Evolutionary conservation across 2,888 invertebrate species (phyloP), one percentile per base, ranked within the genome.

Genomic region (Abrostola tripartita): DNA sequence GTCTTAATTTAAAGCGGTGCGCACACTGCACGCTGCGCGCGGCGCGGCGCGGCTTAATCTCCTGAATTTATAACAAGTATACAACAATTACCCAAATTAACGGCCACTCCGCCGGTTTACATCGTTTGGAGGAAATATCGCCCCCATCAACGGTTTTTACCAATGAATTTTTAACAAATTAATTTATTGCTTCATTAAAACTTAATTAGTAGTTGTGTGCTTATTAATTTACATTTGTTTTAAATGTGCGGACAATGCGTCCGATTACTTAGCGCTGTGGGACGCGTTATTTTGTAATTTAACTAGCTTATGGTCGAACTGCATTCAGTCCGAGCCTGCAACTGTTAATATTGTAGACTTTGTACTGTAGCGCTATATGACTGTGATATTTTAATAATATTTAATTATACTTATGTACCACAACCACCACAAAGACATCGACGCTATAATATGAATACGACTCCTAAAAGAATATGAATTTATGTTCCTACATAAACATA

Each of bases 141-240:
- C 85, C 85, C 83, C 81, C 82, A 84, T 80, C 80, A 74, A 53
- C 67, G 68, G 61, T 79, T 81, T 81, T 82, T 85, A 81, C 85
- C 84, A 87, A 92, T 90, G 88, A 90, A 89, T 91, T 88, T 92
- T 92, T 90, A 90, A 92, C 88, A 88, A 91, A 92, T 92, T 90
- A 91, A 93, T 93, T 91, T 92, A 93, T 90, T 81, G 82, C 85
- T 86, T 89, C 85, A 92, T 92, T 92, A 89, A 88, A 88, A 86
- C 78, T 80, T 89, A 90, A 92, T 92, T 90, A 90, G 85, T 88
- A 86, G 86, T 89, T 61, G 67, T 62, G 60, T 65, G 73, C 68
- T 72, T 67, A 79, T 80, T 76, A 71, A 74, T 78, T 79, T 71
- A 79, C 56, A 69, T 71, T 68, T 66, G 61, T 57, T 69, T 63